phyloP scores from a whole-genome alignment of 1,140 invertebrate species.

The Lanistes nyassanus region DNA sequence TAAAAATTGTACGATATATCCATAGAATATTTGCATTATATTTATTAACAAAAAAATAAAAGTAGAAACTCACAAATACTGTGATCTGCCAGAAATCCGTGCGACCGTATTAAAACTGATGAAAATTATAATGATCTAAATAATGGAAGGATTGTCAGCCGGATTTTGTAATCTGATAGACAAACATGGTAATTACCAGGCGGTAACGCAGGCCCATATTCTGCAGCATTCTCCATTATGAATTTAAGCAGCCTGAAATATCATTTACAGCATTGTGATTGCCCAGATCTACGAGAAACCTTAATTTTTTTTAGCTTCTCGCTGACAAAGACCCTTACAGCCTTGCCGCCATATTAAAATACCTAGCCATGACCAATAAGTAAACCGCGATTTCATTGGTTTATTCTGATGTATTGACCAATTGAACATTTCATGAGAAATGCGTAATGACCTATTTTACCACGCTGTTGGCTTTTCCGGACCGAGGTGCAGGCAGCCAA shows the following conservation, averaged over 20 bases:
- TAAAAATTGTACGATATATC: not conserved
- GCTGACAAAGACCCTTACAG: slow-evolving; percentile 24
- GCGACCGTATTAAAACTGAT: slow-evolving; percentile 8
- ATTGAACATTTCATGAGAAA: slow-evolving; percentile 14
- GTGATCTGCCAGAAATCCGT: no score
- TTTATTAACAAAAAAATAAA: no score
- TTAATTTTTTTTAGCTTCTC: slow-evolving; percentile 6
- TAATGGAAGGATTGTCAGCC: not conserved
- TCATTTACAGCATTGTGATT: not conserved
- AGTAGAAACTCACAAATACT: no score
- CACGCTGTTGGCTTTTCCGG: not conserved
- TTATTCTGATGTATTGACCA: slow-evolving; percentile 21
- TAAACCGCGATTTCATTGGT: slow-evolving; percentile 23
- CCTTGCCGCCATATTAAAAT: slow-evolving; percentile 35
- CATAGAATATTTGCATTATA: no score
- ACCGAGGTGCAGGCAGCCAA: not conserved
- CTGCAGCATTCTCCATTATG: slow-evolving; percentile 35
- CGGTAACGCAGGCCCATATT: slow-evolving; percentile 51
- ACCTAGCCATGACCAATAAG: slow-evolving; percentile 16
- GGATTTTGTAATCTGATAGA: not conserved
- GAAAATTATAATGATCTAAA: slow-evolving; percentile 22
- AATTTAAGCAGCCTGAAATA: not conserved
- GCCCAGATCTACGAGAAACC: not conserved
- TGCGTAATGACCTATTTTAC: slow-evolving; percentile 16
- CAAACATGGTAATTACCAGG: slow-evolving; percentile 40